Evolutionary conservation across 2,113 vertebrate species (phyloP), one percentile per base, ranked within the genome.

Genomic region (Scolopax mira): DNA sequence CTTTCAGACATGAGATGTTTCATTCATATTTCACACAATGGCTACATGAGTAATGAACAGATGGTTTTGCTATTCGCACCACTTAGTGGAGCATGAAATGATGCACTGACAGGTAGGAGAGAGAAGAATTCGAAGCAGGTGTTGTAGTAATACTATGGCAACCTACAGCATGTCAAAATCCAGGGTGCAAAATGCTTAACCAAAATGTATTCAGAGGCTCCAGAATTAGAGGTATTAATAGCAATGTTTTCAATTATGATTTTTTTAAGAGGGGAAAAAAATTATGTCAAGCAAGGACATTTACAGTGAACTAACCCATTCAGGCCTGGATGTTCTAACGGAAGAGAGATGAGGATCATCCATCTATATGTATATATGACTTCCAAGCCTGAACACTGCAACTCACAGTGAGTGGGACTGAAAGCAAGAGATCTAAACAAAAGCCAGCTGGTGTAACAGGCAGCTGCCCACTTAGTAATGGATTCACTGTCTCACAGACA

Each of bases 81-180:
- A 97, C 86, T 97, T 91, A 96, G 87, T 92, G 91, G 85, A 97
- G 94, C 97, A 93, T 95, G 94, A 96, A 95, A 94, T 93, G 95
- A 96, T 94, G 88, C 94, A 95, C 92, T 96, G 97, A 92, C 96
- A 96, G 96, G 92, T 97, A 95, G 44, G 55, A 90, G 82, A 94
- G 66, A 85, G 54, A 89, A 96, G 89, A 87, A 96, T 52, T 83
- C 0, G 0, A 93, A 91, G 90, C 94, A 97, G 93, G 93, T 93
- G 88, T 55, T 86, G 30, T 46, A 90, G 69, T 87, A 95, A 85
- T 52, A 81, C 65, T 85, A 7, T 25, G 54, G 85, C 51, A 95
- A 79, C 1, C 3, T 54, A 71, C 70, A 88, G 37, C 27, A 90
- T 67, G 48, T 88, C 72, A 92, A 91, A 97, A 95, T 46, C 25